Evolutionary conservation across 92 coral and sea anemone genomes (phyloP).

Genomic region (Epizoanthus ramosus): DNA sequence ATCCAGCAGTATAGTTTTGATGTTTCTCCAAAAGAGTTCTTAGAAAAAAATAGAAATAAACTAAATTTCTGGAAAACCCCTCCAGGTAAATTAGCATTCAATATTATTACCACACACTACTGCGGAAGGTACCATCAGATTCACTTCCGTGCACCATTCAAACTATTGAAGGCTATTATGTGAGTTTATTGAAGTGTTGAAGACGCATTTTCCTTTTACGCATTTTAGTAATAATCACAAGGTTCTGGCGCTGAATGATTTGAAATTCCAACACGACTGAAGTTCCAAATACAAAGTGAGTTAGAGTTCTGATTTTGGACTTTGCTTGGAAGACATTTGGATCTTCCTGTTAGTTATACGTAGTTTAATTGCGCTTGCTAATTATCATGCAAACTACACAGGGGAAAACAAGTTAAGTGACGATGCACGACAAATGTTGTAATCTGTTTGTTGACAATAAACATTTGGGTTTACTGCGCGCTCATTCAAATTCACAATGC

Average conservation of each 20-base stretch:
- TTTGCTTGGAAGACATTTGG: conserved; percentile 18
- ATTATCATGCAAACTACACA: conserved; percentile 20
- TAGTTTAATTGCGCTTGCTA: neutral
- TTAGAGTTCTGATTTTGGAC: conserved; percentile 11
- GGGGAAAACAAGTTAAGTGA: conserved; percentile 20
- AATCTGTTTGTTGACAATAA: conserved; percentile 4
- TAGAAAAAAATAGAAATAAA: conserved; percentile 3
- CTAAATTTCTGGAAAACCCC: conserved; percentile 19
- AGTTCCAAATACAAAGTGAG: conserved; percentile 19
- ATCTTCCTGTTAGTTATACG: conserved; percentile 13
- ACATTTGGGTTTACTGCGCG: conserved; percentile 23
- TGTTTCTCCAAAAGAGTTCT: conserved; percentile 6
- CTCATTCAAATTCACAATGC: conserved; percentile 14
- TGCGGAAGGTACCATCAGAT: conserved; percentile 13
- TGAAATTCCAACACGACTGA: conserved; percentile 23
- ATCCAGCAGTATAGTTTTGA: conserved; percentile 11
- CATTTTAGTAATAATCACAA: conserved; percentile 3
- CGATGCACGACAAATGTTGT: conserved; percentile 16
- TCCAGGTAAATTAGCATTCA: neutral
- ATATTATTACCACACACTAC: conserved; percentile 19
- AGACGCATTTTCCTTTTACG: neutral
- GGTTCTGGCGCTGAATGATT: conserved; percentile 7
- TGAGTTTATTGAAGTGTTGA: conserved; percentile 19
- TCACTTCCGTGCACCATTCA: conserved; percentile 12
- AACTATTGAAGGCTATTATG: conserved; percentile 6